Evolutionary conservation across 2,113 vertebrate species (phyloP).

Genomic region (Sterna hirundo): DNA sequence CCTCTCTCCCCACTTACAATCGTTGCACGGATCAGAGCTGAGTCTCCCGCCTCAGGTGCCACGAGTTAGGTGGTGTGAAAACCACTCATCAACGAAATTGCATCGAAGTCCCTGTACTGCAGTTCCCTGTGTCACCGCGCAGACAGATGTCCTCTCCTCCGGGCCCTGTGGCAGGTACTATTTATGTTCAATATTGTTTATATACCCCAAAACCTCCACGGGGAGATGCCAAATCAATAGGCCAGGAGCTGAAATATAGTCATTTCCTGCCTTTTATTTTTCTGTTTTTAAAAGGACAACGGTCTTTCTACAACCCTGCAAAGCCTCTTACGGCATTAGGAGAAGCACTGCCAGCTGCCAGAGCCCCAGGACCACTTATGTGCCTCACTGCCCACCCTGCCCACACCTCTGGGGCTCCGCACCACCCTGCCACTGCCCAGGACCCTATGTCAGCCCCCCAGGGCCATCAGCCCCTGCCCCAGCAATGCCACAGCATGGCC

Average conservation of each 20-base stretch:
- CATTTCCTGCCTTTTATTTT: background rate
- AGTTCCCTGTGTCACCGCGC: background rate
- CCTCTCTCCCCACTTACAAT: background rate
- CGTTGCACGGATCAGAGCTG: accelerated
- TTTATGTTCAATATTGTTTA: constrained; percentile 45
- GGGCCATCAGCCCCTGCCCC: background rate
- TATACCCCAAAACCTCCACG: background rate
- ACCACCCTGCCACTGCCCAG: background rate
- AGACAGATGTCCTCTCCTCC: constrained; percentile 13
- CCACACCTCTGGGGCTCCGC: accelerated
- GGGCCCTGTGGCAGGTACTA: background rate
- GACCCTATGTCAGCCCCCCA: background rate
- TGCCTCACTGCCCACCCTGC: background rate
- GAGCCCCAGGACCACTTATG: background rate
- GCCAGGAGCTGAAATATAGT: background rate
- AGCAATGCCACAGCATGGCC: accelerated
- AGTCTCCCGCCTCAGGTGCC: background rate
- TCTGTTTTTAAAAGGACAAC: background rate
- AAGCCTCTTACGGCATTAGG: background rate
- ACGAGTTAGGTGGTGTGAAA: background rate
- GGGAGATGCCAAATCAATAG: constrained; percentile 31
- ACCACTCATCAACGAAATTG: background rate
- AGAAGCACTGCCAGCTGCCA: background rate
- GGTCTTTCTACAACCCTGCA: background rate
- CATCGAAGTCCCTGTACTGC: background rate